Conservation (phyloP, 2,113 vertebrate species). For the Monopterus albus region DNA sequence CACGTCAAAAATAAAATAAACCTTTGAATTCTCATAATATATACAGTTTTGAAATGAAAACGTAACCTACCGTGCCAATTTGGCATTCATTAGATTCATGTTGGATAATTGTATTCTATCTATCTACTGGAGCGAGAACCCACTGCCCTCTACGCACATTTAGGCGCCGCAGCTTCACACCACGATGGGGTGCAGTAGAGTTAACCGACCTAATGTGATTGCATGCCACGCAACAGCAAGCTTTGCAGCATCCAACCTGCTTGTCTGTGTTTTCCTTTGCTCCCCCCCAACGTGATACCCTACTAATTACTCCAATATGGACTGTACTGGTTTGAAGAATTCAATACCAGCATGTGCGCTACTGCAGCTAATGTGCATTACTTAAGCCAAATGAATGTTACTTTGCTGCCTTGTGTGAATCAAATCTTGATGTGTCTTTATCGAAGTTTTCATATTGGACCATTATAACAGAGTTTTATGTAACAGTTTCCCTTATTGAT, state of each 20-base stretch:
- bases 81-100: too few species aligned
- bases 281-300: slow-evolving; percentile 68
- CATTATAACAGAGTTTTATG: background rate
- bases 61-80: too few species aligned
- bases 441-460: background rate
- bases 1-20: background rate
- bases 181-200: slow-evolving; percentile 46
- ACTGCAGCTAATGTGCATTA: too few species aligned
- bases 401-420: too few species aligned
- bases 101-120: too few species aligned
- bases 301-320: slow-evolving; percentile 23
- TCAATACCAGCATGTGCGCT: background rate
- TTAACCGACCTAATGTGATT: slow-evolving; percentile 25
- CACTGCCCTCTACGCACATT: too few species aligned
- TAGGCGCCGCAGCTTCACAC: slow-evolving; percentile 25
- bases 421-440: too few species aligned
- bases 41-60: too few species aligned
- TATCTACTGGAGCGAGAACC: background rate
- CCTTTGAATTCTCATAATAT: too few species aligned
- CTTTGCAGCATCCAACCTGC: slow-evolving; percentile 58
- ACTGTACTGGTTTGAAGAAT: slow-evolving; percentile 9
- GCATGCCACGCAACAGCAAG: slow-evolving; percentile 54
- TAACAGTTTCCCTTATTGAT: slow-evolving; percentile 12
- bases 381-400: too few species aligned
- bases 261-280: slow-evolving; percentile 35